A percentile compares a stretch with the other conserved stretches of the same genome.
Evolutionary conservation across 2,797 vertebrate genomes (phyloP).

Genomic region (Manis crassicaudata): DNA sequence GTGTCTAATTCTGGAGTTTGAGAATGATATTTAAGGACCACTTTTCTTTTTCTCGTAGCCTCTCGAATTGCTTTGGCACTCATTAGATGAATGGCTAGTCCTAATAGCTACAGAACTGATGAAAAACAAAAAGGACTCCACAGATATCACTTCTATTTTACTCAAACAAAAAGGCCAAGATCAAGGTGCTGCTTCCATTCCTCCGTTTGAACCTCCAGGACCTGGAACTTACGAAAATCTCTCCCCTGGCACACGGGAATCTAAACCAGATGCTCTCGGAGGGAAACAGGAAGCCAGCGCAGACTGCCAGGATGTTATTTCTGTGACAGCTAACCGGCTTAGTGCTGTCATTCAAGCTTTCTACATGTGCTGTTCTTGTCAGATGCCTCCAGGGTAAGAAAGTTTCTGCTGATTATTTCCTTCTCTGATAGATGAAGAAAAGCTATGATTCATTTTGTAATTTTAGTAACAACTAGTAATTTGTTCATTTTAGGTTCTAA

Average conservation of each 20-base stretch:
- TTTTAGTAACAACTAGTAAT: slow-evolving; percentile 12
- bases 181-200: slow-evolving; percentile 84
- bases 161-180: slow-evolving; percentile 91
- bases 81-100: slow-evolving; percentile 98
- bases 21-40: slow-evolving; percentile 1
- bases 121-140: slow-evolving; percentile 90
- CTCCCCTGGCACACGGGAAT: slow-evolving; percentile 77
- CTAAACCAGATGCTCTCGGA: slow-evolving; percentile 81
- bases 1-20: slow-evolving; percentile 35
- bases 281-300: slow-evolving; percentile 89
- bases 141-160: slow-evolving; percentile 95
- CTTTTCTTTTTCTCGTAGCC: slow-evolving; percentile 88
- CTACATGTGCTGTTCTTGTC: slow-evolving; percentile 99
- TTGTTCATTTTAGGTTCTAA: slow-evolving; percentile 20
- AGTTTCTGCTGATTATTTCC: slow-evolving; percentile 19
- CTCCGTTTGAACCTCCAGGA: slow-evolving; percentile 83
- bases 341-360: slow-evolving; percentile 99
- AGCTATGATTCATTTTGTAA: slow-evolving; percentile 35
- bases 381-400: slow-evolving; percentile 97
- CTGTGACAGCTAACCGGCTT: slow-evolving; percentile 97
- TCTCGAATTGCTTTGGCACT: slow-evolving; percentile 97
- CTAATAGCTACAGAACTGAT: slow-evolving; percentile 97
- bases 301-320: slow-evolving; percentile 97
- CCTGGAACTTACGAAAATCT: slow-evolving; percentile 79
- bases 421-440: slow-evolving; percentile 40